phyloP scores from a whole-genome alignment of 2,888 invertebrate species.

The Thecocarcelia acutangulata region DNA sequence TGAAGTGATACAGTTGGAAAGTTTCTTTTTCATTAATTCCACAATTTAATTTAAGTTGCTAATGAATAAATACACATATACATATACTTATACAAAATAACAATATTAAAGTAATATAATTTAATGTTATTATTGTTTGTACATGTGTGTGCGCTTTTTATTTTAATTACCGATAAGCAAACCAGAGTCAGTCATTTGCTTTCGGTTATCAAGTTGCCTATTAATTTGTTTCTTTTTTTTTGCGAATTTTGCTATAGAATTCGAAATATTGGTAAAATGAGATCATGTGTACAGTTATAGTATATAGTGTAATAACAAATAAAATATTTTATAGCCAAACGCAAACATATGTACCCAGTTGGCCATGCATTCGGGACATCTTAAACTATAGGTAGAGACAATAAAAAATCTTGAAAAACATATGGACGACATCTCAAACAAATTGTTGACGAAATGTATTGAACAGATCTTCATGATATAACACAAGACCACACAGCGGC shows the following conservation, averaged over 20 bases:
- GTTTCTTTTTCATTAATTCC: background rate
- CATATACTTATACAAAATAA: slow-evolving; percentile 3
- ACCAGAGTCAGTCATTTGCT: background rate
- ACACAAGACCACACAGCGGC: too few species aligned
- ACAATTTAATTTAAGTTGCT: background rate
- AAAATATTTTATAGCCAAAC: background rate
- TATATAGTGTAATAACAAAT: slow-evolving; percentile 10
- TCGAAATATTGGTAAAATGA: slow-evolving; percentile 61
- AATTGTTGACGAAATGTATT: too few species aligned
- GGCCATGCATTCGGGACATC: too few species aligned
- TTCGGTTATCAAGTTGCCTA: slow-evolving; percentile 54
- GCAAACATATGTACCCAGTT: too few species aligned
- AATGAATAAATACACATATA: background rate
- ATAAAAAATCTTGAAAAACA: too few species aligned
- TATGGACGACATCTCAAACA: too few species aligned
- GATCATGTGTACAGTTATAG: slow-evolving; percentile 54
- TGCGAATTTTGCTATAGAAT: slow-evolving; percentile 46
- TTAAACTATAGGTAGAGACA: too few species aligned
- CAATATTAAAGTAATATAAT: slow-evolving; percentile 9
- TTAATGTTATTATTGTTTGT: slow-evolving; percentile 18
- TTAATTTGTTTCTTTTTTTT: slow-evolving; percentile 8
- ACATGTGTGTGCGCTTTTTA: background rate
- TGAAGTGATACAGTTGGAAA: slow-evolving; percentile 29
- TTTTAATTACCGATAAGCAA: slow-evolving; percentile 36
- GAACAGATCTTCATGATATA: too few species aligned